Base-by-base conservation (phyloP, 2,888 invertebrate genomes). In the Mesorhabditis belari region DNA sequence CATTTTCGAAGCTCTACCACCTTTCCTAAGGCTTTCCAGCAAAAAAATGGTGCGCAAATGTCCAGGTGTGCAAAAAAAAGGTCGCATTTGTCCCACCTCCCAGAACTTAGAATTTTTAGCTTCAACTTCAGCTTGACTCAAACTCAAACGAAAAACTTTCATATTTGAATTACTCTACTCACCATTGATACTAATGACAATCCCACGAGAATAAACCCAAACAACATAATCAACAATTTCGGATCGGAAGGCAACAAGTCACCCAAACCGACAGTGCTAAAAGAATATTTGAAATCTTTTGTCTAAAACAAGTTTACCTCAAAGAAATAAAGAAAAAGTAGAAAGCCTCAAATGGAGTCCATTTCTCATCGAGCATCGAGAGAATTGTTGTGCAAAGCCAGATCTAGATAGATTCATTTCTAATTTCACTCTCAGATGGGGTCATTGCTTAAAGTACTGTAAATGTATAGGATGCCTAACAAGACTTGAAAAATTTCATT, bases 321-420 rank as follows among this genome's bases (percentile, higher is more conserved):
- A 93, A 90, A 0, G 92, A 92, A 74, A 94, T 90, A 81, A 95
- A 95, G 3, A 94, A 91, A 81, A 94, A 95, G 82, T 95, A 95
- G 82, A 95, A 92, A 0, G 94, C 88, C 64, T 91, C 90, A 73
- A 93, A 88, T 82, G 91, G 89, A 9, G 86, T 86, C 94, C 95
- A 95, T 49, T 82, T 90, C 27, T 67, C 89, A 65, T 83, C 83
- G 82, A 82, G 83, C 5, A 75, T 64, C 3, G 80, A 71, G 6
- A 76, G 55, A 2, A 74, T 71, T 26, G 70, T 63, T 3, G 74
- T 67, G 55, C 95, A 95, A 17, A 89, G 82, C 63, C 92, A 86
- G 49, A 94, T 91, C 82, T 95, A 58, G 12, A 69, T 53, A 35
- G n/a, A 3, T 12, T 6, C 9, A n/a, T 21, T 17, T 17, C 21